These are phyloP conservation scores for Calypte anna DNA, from an alignment of 2,113 vertebrate species.

Conservation along the genomic window DNA sequence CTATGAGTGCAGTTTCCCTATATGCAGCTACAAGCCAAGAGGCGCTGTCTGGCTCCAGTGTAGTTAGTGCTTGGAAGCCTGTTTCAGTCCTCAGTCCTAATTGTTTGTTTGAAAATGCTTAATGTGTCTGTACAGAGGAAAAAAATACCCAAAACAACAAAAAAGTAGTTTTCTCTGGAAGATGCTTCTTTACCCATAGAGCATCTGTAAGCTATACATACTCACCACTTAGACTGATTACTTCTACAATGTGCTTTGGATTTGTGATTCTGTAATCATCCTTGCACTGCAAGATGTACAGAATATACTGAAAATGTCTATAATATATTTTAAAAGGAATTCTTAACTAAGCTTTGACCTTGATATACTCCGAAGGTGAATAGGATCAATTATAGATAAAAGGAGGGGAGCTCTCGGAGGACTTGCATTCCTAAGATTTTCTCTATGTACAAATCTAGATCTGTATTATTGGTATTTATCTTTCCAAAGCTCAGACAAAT, in stretches of 20 bases:
- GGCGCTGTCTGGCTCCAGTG: background rate
- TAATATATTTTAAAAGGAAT: constrained; percentile 50
- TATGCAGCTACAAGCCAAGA: background rate
- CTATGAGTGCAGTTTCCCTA: fast-evolving
- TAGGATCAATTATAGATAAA: constrained; percentile 76
- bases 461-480: constrained; percentile 70
- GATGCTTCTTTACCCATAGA: background rate
- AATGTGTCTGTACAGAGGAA: background rate
- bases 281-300: constrained; percentile 31
- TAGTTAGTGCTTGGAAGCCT: background rate
- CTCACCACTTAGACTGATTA: constrained; percentile 14
- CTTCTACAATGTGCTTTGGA: constrained; percentile 24
- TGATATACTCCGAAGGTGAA: constrained; percentile 54
- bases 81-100: background rate
- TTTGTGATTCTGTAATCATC: constrained; percentile 24
- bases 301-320: constrained; percentile 24
- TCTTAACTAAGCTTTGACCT: constrained; percentile 69
- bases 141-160: background rate
- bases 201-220: background rate
- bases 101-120: background rate
- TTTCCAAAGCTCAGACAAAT: constrained; percentile 63
- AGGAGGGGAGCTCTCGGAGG: constrained; percentile 57
- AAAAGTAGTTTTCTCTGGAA: background rate
- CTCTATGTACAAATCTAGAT: constrained; percentile 44
- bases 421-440: constrained; percentile 46